Evolutionary conservation across 2,113 vertebrate species (phyloP), one percentile per base, ranked within the genome.

Genomic region (Sebastes fasciatus): DNA sequence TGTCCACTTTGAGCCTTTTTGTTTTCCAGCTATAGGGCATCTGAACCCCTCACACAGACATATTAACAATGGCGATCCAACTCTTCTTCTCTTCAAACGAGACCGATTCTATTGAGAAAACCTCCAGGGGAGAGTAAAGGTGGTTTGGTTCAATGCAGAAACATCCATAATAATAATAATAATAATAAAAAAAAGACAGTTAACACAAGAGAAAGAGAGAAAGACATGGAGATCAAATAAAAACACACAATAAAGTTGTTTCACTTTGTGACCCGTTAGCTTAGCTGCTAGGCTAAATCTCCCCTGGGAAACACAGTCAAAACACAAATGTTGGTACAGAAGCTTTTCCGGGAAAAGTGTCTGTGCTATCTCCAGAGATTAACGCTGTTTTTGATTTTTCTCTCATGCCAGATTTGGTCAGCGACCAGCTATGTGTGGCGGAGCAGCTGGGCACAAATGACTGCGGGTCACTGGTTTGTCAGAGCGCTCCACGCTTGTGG

Each of bases 381-480:
- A 19, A 26, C 26, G 54, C 49, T 71, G 21, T 48, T 34, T 58
- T 43, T 10, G 43, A 40, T 23, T 58, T 23, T 52, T 60, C 63
- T 16, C 34, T 26, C 63, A 40, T 73, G 74, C 74, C 68, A 81
- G 78, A 81, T 87, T 73, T 66, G 64, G 62, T 86, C 65, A 79
- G 64, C 10, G 68, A 88, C 73, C 84, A 88, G 77, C 75, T 67
- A 85, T 61, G 81, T 80, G 77, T 73, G 79, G 79, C 8, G 17
- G 61, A 73, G 64, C 85, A 87, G 87, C 88, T 83, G 80, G 83
- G 65, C 78, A 77, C 69, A 68, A n/a, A 86, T 63, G 42, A 60
- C n/a, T n/a, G 34, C 23, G 12, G 87, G 57, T 89, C 87, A 86
- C 62, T 51, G 23, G 61, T 86, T 82, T 87, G 70, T 88, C 83